Conservation (phyloP, 2,888 invertebrate genomes). For the Acanthococcus lagerstroemiae region DNA sequence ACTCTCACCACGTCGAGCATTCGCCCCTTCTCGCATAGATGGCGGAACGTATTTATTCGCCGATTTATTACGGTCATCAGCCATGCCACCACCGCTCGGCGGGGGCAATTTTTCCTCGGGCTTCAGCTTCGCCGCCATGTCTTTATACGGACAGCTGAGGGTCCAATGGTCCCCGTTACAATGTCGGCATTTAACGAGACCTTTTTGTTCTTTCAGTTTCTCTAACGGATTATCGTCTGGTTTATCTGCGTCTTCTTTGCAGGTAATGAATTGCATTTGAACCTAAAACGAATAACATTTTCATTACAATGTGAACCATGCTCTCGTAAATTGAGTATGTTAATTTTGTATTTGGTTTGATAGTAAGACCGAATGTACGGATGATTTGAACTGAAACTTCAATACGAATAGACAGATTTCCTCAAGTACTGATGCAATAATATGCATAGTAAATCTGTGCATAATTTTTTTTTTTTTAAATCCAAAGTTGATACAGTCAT, state of each 20-base stretch:
- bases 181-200: constrained; percentile 73
- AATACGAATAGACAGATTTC: too few species aligned
- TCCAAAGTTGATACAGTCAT: too few species aligned
- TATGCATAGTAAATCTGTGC: too few species aligned
- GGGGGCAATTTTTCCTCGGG: constrained; percentile 30
- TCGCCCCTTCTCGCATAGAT: constrained; percentile 71
- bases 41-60: constrained; percentile 78
- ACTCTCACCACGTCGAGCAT: constrained; percentile 63
- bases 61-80: constrained; percentile 12
- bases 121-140: constrained; percentile 43
- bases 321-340: too few species aligned
- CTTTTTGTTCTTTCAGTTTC: constrained; percentile 60
- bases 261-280: constrained; percentile 82
- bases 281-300: constrained; percentile 42
- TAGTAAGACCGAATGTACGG: too few species aligned
- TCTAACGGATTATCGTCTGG: constrained; percentile 76
- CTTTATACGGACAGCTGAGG: constrained; percentile 94
- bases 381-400: too few species aligned
- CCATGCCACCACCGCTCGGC: constrained; percentile 18
- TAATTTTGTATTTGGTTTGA: too few species aligned
- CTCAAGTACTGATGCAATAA: too few species aligned
- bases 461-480: too few species aligned
- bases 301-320: too few species aligned
- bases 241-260: constrained; percentile 77
- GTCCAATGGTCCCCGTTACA: constrained; percentile 98